Evolutionary conservation across 2,113 vertebrate genomes (phyloP), one percentile per base, ranked within the genome.

Genomic region (Beaufortia kweichowensis): DNA sequence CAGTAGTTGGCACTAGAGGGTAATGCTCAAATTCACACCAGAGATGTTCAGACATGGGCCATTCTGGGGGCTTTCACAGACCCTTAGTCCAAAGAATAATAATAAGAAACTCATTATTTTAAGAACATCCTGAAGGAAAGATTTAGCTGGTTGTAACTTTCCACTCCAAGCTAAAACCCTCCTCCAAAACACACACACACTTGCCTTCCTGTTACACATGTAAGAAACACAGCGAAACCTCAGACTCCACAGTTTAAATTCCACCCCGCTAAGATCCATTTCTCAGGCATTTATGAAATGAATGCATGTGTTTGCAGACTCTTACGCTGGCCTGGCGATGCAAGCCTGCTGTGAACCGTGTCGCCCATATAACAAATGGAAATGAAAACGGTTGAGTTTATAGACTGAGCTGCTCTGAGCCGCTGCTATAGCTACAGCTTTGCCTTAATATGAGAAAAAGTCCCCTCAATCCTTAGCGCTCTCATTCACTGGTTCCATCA

Each of bases 381-480:
- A 70, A 70, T 3, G 6, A 31, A 19, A 28, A 26, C 23, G 14
- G 19, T 53, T 31, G 23, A 72, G 57, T 39, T 60, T 19, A 43
- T 31, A 31, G 23, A 71, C 21, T 59, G 53, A 48, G 19, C 71
- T 24, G 19, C 39, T 74, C 19, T 61, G 39, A 74, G 35, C 19
- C 26, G 10, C 6, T 43, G 24, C 17, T 21, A 6, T 61, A 61
- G 56, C 35, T 29, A 46, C 4, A 74, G 71, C 19, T 46, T 62
- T 61, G 39, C 24, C 28, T 61, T 61, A 74, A 59, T 43, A 48
- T 74, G 35, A 31, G 17, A 60, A 72, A 28, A 33, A 59, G 57
- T 43, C 39, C 39, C 26, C 12, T 74, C 26, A 48, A 48, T 48
- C 35, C 17, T 73, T 19, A 48, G 21, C 48, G 15, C 26, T 61